These are phyloP conservation scores for Eulemur rubriventer DNA, from an alignment of 2,797 vertebrate genomes.

Conservation along the genomic window DNA sequence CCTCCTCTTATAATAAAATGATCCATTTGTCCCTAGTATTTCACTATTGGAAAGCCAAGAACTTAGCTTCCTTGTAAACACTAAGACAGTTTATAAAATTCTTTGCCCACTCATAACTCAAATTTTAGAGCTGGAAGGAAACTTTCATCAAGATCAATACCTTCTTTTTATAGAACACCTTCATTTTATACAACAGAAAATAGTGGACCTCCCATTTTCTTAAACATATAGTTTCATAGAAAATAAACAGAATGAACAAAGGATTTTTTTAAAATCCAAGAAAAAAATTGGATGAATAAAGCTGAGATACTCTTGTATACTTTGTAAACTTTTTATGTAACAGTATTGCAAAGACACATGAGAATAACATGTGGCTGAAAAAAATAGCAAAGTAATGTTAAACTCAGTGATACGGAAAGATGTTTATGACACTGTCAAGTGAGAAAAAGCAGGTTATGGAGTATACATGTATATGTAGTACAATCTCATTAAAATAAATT, in stretches of 20 bases:
- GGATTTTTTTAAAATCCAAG: background rate
- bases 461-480: background rate
- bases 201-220: background rate
- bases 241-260: background rate
- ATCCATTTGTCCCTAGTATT: background rate
- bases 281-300: background rate
- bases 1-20: background rate
- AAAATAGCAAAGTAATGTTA: background rate
- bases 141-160: background rate
- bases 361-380: background rate
- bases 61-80: background rate
- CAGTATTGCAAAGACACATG: background rate
- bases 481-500: background rate
- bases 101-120: background rate
- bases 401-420: background rate
- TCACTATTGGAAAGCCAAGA: slow-evolving; percentile 15
- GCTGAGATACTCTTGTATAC: background rate
- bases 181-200: slow-evolving; percentile 27
- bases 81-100: background rate
- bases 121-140: background rate
- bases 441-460: background rate
- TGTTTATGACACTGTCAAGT: background rate
- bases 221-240: background rate
- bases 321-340: background rate
- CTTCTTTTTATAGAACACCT: background rate